Percentiles rank a stretch among this genome's conserved stretches.
These are phyloP conservation scores for Cheilinus undulatus DNA, from an alignment of 2,113 vertebrate species.

Conservation along the genomic window DNA sequence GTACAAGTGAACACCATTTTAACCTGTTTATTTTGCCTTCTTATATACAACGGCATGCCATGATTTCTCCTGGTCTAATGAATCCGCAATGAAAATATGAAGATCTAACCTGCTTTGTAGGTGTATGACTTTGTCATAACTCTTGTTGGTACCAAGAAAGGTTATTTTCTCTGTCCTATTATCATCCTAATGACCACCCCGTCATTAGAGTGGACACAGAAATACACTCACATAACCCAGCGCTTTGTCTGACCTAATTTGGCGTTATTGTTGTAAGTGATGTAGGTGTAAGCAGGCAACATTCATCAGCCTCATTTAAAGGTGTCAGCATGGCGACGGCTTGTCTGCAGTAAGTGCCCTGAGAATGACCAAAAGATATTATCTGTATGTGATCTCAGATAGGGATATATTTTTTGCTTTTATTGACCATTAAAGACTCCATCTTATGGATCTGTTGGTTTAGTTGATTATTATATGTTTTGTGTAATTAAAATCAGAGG, in stretches of 20 bases:
- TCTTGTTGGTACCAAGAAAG: conserved; percentile 11
- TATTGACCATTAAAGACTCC: neutral
- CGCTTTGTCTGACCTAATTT: conserved; percentile 22
- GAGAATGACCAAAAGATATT: conserved; percentile 2
- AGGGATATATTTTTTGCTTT: neutral
- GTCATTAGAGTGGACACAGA: conserved; percentile 16
- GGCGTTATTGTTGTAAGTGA: conserved; percentile 18
- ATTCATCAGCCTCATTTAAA: conserved; percentile 64
- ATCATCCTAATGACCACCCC: conserved; percentile 35
- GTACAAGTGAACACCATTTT: neutral
- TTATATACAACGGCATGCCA: neutral
- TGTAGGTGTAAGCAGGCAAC: conserved; percentile 25
- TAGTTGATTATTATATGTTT: neutral
- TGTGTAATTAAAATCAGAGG: neutral
- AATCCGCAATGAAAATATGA: neutral
- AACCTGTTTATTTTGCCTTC: neutral
- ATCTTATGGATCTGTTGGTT: neutral
- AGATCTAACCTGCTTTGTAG: neutral
- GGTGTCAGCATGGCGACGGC: conserved; percentile 30
- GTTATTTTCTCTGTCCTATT: conserved; percentile 40
- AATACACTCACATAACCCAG: conserved; percentile 6
- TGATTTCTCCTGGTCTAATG: neutral
- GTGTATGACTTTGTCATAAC: conserved; percentile 16
- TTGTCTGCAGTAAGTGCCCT: conserved; percentile 31
- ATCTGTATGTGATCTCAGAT: neutral